These are phyloP conservation scores for Lacerta agilis DNA, from an alignment of 2,797 vertebrate species.

Conservation along the genomic window DNA sequence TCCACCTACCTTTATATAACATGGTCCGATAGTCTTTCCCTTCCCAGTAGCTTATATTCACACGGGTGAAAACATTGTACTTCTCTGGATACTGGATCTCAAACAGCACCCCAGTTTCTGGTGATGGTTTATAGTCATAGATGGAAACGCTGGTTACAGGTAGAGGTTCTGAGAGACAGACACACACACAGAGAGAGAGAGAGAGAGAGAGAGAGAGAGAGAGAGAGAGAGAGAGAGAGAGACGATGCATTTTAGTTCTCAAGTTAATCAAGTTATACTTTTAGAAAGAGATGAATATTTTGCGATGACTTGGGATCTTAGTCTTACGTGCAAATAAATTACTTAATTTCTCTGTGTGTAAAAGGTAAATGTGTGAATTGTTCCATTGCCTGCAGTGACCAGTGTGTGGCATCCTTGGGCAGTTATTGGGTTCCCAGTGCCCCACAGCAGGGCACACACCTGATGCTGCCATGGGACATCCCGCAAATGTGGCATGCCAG, in stretches of 20 bases:
- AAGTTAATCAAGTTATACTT: background rate
- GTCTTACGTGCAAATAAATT: fast-evolving
- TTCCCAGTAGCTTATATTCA: slow-evolving; percentile 95
- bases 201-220: background rate
- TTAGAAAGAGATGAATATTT: background rate
- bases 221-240: slow-evolving; percentile 9
- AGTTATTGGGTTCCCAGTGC: too few relatives aligned
- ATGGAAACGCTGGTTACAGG: slow-evolving; percentile 87
- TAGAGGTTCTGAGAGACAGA: slow-evolving; percentile 83
- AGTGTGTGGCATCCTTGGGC: background rate
- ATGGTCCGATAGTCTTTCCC: slow-evolving; percentile 85
- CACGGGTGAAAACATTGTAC: slow-evolving; percentile 90
- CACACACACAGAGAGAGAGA: background rate
- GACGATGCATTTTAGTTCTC: background rate
- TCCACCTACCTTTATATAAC: slow-evolving; percentile 90
- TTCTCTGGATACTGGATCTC: slow-evolving; percentile 88
- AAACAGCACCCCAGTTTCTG: slow-evolving; percentile 93
- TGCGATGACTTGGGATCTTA: fast-evolving
- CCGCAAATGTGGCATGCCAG: too few relatives aligned
- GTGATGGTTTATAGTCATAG: slow-evolving; percentile 89
- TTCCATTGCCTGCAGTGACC: background rate
- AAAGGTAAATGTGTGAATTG: background rate
- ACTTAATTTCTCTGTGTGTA: background rate
- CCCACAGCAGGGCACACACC: too few relatives aligned
- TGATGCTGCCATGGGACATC: background rate